These are phyloP conservation scores for Calliphora vomitoria DNA, from an alignment of 2,888 invertebrate species.

Conservation along the genomic window DNA sequence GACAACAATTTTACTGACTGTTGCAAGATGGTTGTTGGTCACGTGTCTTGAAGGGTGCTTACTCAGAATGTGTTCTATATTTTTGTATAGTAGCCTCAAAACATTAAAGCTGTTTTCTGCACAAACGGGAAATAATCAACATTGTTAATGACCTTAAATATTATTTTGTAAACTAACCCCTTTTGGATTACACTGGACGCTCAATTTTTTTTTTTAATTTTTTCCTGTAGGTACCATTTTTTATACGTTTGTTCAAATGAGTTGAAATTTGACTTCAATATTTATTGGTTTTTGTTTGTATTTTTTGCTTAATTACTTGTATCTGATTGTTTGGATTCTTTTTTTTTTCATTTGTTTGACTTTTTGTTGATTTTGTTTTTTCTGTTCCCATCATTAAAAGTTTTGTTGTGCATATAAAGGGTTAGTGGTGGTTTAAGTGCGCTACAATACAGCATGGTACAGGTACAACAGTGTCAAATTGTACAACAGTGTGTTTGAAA, in stretches of 20 bases:
- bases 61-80: slow-evolving; percentile 41
- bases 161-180: slow-evolving; percentile 62
- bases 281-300: slow-evolving; percentile 42
- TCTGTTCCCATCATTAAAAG: slow-evolving; percentile 81
- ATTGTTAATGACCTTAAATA: slow-evolving; percentile 73
- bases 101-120: slow-evolving; percentile 53
- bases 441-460: slow-evolving; percentile 3
- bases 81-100: slow-evolving; percentile 9
- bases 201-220: too few relatives aligned
- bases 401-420: slow-evolving; percentile 51
- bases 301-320: slow-evolving; percentile 81
- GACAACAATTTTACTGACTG: slow-evolving; percentile 73
- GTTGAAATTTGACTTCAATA: slow-evolving; percentile 69
- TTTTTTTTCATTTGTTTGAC: slow-evolving; percentile 72
- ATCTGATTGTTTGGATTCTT: slow-evolving; percentile 77
- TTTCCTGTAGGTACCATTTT: slow-evolving; percentile 61
- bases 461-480: neutral
- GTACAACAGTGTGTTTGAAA: neutral
- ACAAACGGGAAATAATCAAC: slow-evolving; percentile 66
- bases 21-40: slow-evolving; percentile 72
- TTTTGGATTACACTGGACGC: slow-evolving; percentile 36
- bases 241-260: neutral
- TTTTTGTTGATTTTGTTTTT: slow-evolving; percentile 58
- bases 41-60: slow-evolving; percentile 69
- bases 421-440: slow-evolving; percentile 41